phyloP scores from a whole-genome alignment of 2,113 vertebrate genomes.

The Anarhynchus alexandrinus region DNA sequence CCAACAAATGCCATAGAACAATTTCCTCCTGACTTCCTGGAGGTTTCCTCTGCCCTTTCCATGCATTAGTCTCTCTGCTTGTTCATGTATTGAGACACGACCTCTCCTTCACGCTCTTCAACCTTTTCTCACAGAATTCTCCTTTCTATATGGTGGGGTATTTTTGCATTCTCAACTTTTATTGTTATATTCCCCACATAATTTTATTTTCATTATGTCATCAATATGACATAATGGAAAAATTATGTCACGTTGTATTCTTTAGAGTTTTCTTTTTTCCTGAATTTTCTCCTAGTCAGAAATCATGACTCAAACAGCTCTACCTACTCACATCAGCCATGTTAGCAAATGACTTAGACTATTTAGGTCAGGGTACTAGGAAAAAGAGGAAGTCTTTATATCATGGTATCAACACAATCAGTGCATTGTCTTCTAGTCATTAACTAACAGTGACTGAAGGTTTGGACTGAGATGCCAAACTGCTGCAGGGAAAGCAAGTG shows the following conservation, averaged over 20 bases:
- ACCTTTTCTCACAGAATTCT: neutral
- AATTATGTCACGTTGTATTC: neutral
- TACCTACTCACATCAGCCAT: neutral
- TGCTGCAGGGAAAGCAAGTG: neutral
- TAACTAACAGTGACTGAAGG: neutral
- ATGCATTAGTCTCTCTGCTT: neutral
- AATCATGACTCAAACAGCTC: neutral
- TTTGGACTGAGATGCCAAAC: neutral
- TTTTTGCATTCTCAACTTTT: neutral
- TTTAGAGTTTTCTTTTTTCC: neutral
- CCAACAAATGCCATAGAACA: neutral
- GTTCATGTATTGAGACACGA: neutral
- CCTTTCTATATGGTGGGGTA: accelerated
- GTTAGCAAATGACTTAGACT: neutral
- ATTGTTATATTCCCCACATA: neutral
- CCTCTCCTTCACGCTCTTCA: neutral
- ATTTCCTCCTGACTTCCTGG: neutral
- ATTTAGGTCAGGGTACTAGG: accelerated
- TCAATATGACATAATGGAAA: neutral
- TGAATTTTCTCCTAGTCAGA: neutral
- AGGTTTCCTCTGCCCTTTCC: neutral
- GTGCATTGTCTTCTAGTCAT: neutral
- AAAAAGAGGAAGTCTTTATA: neutral
- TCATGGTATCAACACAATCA: neutral
- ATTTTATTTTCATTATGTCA: neutral